A percentile compares a stretch with the other conserved stretches of the same genome.
Conservation (phyloP, 2,797 vertebrate species). For the Phoxinus dragarum region DNA sequence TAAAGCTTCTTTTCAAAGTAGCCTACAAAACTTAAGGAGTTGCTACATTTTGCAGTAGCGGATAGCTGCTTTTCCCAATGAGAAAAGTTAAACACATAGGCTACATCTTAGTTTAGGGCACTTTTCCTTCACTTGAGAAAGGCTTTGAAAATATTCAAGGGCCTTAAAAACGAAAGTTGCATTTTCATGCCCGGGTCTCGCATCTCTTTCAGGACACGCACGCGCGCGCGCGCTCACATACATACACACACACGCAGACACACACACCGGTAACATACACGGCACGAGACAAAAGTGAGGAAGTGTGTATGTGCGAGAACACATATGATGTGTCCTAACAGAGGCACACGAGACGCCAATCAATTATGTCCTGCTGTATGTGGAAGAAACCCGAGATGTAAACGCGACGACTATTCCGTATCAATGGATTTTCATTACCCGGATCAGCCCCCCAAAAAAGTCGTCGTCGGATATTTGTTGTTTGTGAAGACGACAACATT, state of each 20-base stretch:
- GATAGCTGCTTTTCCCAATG: background rate
- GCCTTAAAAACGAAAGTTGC: constrained; percentile 48
- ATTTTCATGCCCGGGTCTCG: constrained; percentile 46
- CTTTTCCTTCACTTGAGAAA: constrained; percentile 34
- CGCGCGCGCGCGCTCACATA: constrained; percentile 48
- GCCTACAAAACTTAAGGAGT: background rate
- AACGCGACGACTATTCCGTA: constrained; percentile 50
- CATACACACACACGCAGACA: constrained; percentile 70
- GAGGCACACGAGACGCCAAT: constrained; percentile 62
- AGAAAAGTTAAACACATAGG: constrained; percentile 16
- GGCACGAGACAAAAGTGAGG: constrained; percentile 73
- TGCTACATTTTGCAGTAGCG: background rate
- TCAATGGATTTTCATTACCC: constrained; percentile 38
- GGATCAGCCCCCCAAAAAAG: constrained; percentile 55
- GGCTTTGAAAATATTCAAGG: constrained; percentile 30
- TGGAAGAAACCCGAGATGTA: constrained; percentile 25
- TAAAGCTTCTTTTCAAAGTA: background rate
- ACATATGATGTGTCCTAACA: constrained; percentile 55
- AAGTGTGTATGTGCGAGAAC: constrained; percentile 66
- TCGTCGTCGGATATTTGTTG: constrained; percentile 68
- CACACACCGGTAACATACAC: constrained; percentile 73
- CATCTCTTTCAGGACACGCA: constrained; percentile 63
- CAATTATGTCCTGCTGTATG: constrained; percentile 49
- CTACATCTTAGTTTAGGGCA: constrained; percentile 12
- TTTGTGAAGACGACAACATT: constrained; percentile 66